Percentiles rank a stretch among this genome's conserved stretches.
These are phyloP conservation scores for Coecobrya sp. DNA, from an alignment of 2,888 invertebrate species.

Conservation along the genomic window DNA sequence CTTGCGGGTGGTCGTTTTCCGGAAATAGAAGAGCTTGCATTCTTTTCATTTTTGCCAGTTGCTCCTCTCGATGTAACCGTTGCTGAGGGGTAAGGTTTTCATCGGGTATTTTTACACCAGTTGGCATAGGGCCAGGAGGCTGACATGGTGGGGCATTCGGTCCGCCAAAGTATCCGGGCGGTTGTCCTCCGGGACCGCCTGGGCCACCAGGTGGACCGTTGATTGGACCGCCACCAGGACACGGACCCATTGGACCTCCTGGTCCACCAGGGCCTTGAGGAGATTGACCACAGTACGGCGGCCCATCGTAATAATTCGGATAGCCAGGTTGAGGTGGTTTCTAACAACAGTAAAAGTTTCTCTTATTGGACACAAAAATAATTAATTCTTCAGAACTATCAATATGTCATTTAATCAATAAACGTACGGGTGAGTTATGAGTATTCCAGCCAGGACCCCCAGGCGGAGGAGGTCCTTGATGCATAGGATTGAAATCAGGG, in stretches of 20 bases:
- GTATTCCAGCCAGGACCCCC: slow-evolving; percentile 84
- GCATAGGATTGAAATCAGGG: slow-evolving; percentile 85
- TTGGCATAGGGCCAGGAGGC: slow-evolving; percentile 83
- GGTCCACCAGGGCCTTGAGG: slow-evolving; percentile 77
- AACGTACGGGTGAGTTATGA: slow-evolving; percentile 82
- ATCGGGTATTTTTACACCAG: slow-evolving; percentile 96
- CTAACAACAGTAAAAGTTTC: slow-evolving; percentile 46
- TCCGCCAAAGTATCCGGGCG: slow-evolving; percentile 82
- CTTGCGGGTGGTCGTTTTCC: slow-evolving; percentile 88
- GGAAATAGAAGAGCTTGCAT: slow-evolving; percentile 96
- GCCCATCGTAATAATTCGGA: slow-evolving; percentile 86
- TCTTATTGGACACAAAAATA: not conserved
- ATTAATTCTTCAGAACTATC: not conserved
- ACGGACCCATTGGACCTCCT: slow-evolving; percentile 70
- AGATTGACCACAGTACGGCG: slow-evolving; percentile 81
- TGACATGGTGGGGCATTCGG: slow-evolving; percentile 81
- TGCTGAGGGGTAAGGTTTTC: slow-evolving; percentile 99
- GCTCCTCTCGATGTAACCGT: slow-evolving; percentile 97
- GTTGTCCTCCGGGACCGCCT: slow-evolving; percentile 84
- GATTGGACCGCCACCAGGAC: slow-evolving; percentile 73
- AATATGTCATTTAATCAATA: too few relatives aligned
- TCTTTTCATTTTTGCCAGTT: slow-evolving; percentile 96
- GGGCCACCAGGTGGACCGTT: slow-evolving; percentile 76
- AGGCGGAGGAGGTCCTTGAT: slow-evolving; percentile 83
- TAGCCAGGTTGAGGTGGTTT: slow-evolving; percentile 86